Evolutionary conservation across 2,797 vertebrate genomes (phyloP), one percentile per base, ranked within the genome.

Genomic region (Danio tinwini): DNA sequence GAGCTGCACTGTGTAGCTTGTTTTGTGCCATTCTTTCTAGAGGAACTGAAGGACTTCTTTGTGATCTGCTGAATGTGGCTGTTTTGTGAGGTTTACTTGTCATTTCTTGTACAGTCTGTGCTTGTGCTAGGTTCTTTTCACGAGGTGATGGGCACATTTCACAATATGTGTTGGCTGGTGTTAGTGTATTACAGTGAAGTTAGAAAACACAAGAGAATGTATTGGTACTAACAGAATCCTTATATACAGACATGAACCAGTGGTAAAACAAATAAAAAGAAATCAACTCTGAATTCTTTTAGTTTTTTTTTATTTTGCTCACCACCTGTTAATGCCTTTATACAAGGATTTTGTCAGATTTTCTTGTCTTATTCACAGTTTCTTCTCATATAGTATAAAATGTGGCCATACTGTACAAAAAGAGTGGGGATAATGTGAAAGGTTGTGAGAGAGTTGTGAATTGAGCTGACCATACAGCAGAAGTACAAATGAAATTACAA

Each of bases 1-100:
- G 88, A 76, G 81, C 85, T 88, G 83, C 82, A 72, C 85, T 71
- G 75, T 44, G 61, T 61, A 85, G 85, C 84, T 81, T 83, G 82
- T 84, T 83, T 72, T 10, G 76, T 75, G 63, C 83, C 71, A 10
- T 1, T 59, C 69, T 49, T 81, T 68, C 71, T 79, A 21, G 67
- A 45, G 75, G 62, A 63, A 72, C 42, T 19, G 67, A 80, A 81
- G 73, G 76, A 70, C 84, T 85, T 47, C 16, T 88, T 89, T 91
- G 88, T 90, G 85, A 87, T 85, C 71, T 42, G 4, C 78, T 78
- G 6, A 37, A 39, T 63, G 12, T 40, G 0, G 49, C 44, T 86
- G 47, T 83, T 73, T 81, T 83, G 76, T 7, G 84, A 87, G 86
- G 88, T 87, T 89, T 85, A 50, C 37, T 59, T 58, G 21, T 69